Conservation (phyloP, 2,888 invertebrate species). For the Drosophila neotestacea region DNA sequence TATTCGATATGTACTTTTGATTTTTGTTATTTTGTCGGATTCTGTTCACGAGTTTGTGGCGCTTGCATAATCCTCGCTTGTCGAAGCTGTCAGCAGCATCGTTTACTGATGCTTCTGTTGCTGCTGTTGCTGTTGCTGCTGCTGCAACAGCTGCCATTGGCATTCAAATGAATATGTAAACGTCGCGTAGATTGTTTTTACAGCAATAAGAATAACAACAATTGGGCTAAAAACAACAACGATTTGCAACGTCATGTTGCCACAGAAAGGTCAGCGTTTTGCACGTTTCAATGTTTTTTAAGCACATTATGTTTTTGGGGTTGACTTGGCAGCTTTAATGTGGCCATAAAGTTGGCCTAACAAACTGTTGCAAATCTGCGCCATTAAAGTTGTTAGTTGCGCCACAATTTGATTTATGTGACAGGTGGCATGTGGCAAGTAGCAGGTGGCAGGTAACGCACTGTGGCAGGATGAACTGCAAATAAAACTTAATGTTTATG, state of each 20-base stretch:
- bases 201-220: constrained; percentile 27
- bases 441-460: neutral
- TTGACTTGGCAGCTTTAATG: constrained; percentile 26
- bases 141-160: constrained; percentile 67
- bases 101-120: constrained; percentile 33
- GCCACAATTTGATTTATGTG: constrained; percentile 59
- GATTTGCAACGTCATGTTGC: constrained; percentile 45
- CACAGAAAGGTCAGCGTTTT: constrained; percentile 46
- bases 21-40: constrained; percentile 33
- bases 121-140: constrained; percentile 36
- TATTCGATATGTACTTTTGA: constrained; percentile 32
- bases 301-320: neutral
- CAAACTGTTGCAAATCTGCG: constrained; percentile 25
- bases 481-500: constrained; percentile 76
- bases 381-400: constrained; percentile 35
- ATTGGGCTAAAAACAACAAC: constrained; percentile 17
- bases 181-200: constrained; percentile 54
- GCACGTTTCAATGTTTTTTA: constrained; percentile 36
- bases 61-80: constrained; percentile 77
- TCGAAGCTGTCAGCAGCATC: constrained; percentile 70
- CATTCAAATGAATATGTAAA: constrained; percentile 76
- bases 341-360: constrained; percentile 43
- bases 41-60: constrained; percentile 51
- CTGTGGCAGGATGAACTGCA: constrained; percentile 61
- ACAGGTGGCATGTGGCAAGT: neutral